Conservation (phyloP, 2,797 vertebrate genomes). For the Lerista edwardsae region DNA sequence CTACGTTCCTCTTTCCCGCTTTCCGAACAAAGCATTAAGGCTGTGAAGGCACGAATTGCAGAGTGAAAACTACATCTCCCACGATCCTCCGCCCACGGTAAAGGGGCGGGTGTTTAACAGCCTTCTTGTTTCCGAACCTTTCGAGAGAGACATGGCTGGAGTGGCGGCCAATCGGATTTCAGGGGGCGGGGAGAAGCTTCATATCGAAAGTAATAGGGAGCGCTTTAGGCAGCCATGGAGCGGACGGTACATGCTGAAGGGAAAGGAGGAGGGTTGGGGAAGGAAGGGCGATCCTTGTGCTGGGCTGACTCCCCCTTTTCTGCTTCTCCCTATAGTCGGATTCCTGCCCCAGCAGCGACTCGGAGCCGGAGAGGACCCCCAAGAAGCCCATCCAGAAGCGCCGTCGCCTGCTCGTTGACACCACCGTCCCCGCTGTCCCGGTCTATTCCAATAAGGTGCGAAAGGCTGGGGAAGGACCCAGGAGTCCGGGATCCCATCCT, state of each 20-base stretch:
- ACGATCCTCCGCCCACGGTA: neutral
- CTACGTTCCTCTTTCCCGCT: no score
- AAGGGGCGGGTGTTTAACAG: fast-evolving
- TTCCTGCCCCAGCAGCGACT: conserved; percentile 14
- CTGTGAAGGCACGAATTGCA: no score
- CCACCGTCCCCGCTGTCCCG: neutral
- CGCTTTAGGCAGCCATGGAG: neutral
- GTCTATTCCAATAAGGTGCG: conserved; percentile 26
- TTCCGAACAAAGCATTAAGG: no score
- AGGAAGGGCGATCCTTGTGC: fast-evolving
- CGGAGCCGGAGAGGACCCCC: neutral
- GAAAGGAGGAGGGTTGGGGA: no score
- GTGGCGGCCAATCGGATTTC: neutral
- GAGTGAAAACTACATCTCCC: neutral
- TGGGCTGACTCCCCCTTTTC: fast-evolving
- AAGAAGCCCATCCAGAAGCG: conserved; percentile 3
- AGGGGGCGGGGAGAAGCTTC: neutral
- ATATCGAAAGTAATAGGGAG: neutral
- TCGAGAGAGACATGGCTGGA: neutral
- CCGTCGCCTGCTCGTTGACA: neutral
- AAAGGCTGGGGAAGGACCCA: no score
- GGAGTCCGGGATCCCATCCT: neutral
- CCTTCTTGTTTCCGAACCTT: neutral
- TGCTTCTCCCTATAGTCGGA: neutral
- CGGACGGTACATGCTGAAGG: neutral